Conservation (phyloP, 1,140 invertebrate genomes). For the Acromyrmex heyeri region DNA sequence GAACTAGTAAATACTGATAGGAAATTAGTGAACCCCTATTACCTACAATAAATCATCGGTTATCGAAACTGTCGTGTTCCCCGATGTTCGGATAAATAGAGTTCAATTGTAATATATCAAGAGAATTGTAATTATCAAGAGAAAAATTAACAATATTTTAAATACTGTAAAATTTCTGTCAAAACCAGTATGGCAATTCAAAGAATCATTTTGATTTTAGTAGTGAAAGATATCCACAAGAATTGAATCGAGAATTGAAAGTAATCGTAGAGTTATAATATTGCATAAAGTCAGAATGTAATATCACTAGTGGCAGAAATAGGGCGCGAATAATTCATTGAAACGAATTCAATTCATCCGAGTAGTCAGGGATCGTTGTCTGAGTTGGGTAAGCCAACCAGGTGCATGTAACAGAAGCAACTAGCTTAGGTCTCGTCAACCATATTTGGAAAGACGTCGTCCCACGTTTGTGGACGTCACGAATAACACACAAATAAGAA, state of each 20-base stretch:
- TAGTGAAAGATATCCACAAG: background rate
- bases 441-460: slow-evolving; percentile 83
- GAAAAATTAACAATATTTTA: background rate
- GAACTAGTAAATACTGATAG: too few relatives aligned
- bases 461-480: slow-evolving; percentile 79
- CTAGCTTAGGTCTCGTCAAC: slow-evolving; percentile 72
- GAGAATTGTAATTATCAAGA: background rate
- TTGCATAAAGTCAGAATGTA: slow-evolving; percentile 17
- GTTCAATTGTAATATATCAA: background rate
- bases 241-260: background rate
- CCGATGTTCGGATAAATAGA: too few relatives aligned
- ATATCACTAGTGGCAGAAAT: slow-evolving; percentile 43
- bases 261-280: background rate
- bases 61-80: too few relatives aligned
- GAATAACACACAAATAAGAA: slow-evolving; percentile 56
- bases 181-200: background rate
- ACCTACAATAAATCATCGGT: too few relatives aligned
- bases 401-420: slow-evolving; percentile 71
- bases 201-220: background rate
- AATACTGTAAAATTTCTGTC: background rate
- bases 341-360: slow-evolving; percentile 62
- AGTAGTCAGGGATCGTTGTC: slow-evolving; percentile 42
- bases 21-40: too few relatives aligned
- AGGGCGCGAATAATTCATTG: slow-evolving; percentile 62
- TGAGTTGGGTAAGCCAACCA: slow-evolving; percentile 74